Percentiles rank a stretch among this genome's conserved stretches.
phyloP scores from a whole-genome alignment of 2,113 vertebrate genomes.

The Dolichotis patagonum region DNA sequence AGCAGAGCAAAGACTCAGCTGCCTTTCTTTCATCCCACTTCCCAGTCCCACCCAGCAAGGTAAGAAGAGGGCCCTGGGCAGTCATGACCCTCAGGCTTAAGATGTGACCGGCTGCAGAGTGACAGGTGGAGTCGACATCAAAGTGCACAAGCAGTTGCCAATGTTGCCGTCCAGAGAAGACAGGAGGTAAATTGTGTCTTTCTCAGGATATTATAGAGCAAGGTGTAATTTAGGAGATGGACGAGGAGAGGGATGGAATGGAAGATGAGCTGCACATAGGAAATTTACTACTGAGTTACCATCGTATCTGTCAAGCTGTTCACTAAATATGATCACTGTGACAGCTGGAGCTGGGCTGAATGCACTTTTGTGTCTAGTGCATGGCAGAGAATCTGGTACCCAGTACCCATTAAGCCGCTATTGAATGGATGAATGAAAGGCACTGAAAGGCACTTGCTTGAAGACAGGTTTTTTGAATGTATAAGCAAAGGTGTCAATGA shows the following conservation, averaged over 20 bases:
- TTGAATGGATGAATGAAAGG: neutral
- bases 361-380: neutral
- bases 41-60: rapidly evolving
- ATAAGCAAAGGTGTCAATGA: neutral
- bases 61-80: too few species aligned
- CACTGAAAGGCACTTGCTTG: neutral
- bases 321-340: neutral
- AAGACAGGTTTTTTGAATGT: neutral
- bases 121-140: neutral
- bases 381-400: neutral
- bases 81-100: neutral
- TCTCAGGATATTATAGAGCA: neutral
- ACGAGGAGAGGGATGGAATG: too few species aligned
- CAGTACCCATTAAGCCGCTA: neutral
- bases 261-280: rapidly evolving
- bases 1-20: too few species aligned
- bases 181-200: neutral
- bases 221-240: neutral
- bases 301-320: neutral
- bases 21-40: rapidly evolving
- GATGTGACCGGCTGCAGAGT: neutral
- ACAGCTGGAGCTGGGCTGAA: neutral
- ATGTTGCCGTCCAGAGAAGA: neutral
- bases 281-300: neutral
- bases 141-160: neutral